Evolutionary conservation across 1,140 invertebrate genomes (phyloP).

Genomic region (Xylocopa sonorina): DNA sequence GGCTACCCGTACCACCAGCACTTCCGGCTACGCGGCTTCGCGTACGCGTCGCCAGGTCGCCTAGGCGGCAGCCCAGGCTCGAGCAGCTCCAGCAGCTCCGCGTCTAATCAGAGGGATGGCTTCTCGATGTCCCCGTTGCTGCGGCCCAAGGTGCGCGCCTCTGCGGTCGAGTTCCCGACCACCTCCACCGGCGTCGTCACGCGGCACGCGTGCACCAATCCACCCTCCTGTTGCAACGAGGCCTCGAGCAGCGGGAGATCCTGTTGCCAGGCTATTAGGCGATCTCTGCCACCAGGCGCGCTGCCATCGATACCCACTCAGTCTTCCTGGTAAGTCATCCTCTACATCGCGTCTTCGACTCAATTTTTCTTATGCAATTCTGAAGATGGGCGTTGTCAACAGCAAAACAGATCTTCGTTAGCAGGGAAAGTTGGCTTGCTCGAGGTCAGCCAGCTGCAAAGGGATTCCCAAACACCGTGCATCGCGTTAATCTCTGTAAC

Average conservation of each 20-base stretch:
- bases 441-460: no score
- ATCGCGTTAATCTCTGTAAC: no score
- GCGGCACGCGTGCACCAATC: constrained; percentile 84
- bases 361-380: background rate
- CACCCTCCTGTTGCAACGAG: constrained; percentile 79
- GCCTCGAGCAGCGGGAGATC: constrained; percentile 50
- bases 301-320: constrained; percentile 82
- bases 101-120: constrained; percentile 76
- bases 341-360: background rate
- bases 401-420: background rate
- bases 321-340: constrained; percentile 85
- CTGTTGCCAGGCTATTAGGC: constrained; percentile 81
- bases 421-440: background rate
- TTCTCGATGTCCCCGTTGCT: constrained; percentile 80
- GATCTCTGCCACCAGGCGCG: constrained; percentile 80
- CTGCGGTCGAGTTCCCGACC: constrained; percentile 78
- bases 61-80: constrained; percentile 81
- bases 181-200: constrained; percentile 80
- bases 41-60: constrained; percentile 76
- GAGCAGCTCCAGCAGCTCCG: constrained; percentile 79
- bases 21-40: constrained; percentile 77
- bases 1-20: constrained; percentile 78
- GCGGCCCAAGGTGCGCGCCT: constrained; percentile 81
- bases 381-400: no score
- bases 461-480: no score